phyloP scores from a whole-genome alignment of 2,113 vertebrate species.

The Lonchura striata region DNA sequence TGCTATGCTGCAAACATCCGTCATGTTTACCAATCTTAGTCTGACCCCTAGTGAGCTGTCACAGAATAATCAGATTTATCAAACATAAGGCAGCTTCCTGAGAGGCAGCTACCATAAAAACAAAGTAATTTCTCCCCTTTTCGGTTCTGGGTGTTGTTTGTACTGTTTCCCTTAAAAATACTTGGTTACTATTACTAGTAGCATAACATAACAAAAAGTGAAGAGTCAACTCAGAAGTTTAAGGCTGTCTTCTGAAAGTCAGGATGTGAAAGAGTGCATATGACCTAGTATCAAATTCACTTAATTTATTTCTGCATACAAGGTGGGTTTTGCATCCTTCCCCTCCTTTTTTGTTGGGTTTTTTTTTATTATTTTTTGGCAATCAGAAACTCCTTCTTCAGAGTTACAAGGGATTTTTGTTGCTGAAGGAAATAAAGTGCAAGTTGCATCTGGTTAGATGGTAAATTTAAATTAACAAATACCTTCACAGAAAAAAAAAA shows the following conservation, averaged over 20 bases:
- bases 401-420: neutral
- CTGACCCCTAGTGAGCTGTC: conserved; percentile 62
- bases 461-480: neutral
- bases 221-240: neutral
- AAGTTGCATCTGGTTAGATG: neutral
- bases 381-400: neutral
- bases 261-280: neutral
- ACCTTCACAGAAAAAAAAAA: neutral
- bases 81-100: neutral
- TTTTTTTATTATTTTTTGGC: no score
- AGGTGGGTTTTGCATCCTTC: neutral
- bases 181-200: neutral
- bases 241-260: neutral
- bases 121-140: neutral
- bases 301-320: neutral
- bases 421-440: neutral
- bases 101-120: neutral
- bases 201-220: neutral
- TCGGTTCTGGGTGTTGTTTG: neutral
- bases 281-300: neutral
- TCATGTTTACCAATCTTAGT: conserved; percentile 37
- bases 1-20: fast-evolving
- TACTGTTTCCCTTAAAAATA: neutral
- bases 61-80: conserved; percentile 20
- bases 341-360: neutral